phyloP scores from a whole-genome alignment of 2,888 invertebrate genomes.

The Ischnura elegans region DNA sequence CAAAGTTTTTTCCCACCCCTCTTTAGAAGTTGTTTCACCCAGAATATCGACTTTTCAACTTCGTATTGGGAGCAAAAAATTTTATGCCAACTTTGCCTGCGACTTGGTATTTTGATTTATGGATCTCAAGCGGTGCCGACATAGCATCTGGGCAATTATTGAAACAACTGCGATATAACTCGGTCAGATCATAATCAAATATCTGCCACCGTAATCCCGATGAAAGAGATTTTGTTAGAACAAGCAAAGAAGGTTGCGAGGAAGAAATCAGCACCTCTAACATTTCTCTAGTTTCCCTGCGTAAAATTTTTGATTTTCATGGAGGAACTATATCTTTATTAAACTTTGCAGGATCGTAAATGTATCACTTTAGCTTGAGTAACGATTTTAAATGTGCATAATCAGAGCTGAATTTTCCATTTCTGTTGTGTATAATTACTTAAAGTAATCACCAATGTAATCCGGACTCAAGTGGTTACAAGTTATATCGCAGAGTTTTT shows the following conservation, averaged over 20 bases:
- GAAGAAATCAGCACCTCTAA: neutral
- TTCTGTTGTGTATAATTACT: no score
- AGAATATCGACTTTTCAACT: conserved; percentile 2
- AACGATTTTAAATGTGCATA: no score
- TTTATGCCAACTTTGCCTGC: neutral
- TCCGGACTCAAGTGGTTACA: no score
- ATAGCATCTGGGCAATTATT: neutral
- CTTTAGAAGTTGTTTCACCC: neutral
- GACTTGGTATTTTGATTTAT: neutral
- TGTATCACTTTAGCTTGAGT: no score
- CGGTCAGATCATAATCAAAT: neutral
- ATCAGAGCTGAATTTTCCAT: no score
- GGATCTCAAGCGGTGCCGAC: neutral
- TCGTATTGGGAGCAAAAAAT: neutral
- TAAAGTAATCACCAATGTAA: no score
- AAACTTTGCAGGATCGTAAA: no score
- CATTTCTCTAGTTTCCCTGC: no score
- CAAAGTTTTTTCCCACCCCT: neutral
- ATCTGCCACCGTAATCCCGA: neutral
- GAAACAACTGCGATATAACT: neutral
- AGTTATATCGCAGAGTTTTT: no score
- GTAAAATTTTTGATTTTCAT: no score
- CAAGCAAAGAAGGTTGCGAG: neutral
- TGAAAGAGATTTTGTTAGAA: neutral
- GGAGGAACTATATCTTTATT: no score